A percentile compares a stretch with the other conserved stretches of the same genome.
phyloP scores from a whole-genome alignment of 2,797 vertebrate species.

The Buceros bicornis region DNA sequence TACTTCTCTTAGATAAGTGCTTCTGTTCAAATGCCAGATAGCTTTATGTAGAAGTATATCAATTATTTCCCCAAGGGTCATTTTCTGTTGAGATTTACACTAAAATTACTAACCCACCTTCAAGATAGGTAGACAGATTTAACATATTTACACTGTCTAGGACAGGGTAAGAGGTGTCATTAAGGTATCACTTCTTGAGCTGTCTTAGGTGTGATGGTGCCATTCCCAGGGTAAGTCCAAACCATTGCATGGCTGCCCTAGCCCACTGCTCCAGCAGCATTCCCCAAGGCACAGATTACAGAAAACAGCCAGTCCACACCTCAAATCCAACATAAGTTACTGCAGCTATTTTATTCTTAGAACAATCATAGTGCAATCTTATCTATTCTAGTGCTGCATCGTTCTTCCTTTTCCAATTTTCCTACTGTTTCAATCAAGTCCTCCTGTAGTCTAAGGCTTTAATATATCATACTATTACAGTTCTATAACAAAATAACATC shows the following conservation, averaged over 20 bases:
- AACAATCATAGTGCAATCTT: not conserved
- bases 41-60: not conserved
- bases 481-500: not conserved
- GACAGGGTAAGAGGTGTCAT: not conserved
- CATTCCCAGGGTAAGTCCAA: not conserved
- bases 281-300: fast-evolving
- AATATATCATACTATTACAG: not conserved
- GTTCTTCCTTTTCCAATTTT: not conserved
- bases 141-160: not conserved
- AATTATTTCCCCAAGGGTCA: not conserved
- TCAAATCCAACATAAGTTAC: not conserved
- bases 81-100: not conserved
- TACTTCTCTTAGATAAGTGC: not conserved
- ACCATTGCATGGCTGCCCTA: not conserved
- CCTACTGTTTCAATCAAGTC: not conserved
- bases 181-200: not conserved
- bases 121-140: not conserved
- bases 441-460: not conserved
- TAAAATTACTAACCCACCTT: not conserved
- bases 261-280: fast-evolving
- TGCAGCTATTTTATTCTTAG: not conserved
- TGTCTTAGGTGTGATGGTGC: not conserved
- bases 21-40: not conserved
- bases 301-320: not conserved
- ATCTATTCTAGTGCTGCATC: not conserved